Base-by-base conservation (phyloP, 1,140 invertebrate species). In the Stenopsyche tienmushanensis region DNA sequence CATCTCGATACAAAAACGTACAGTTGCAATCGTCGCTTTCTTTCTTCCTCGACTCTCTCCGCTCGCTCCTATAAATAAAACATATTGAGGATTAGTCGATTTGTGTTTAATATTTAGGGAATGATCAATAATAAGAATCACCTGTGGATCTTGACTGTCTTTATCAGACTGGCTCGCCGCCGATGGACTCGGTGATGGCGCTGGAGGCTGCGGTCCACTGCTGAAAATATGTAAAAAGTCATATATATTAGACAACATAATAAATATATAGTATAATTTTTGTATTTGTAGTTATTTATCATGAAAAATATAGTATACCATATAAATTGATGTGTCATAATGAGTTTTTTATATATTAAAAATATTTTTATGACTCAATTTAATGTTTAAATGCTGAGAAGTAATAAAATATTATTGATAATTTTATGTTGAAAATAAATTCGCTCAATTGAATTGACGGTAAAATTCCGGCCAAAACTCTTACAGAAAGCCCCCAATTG, bases 1-100 rank as follows among this genome's bases (percentile, higher is more conserved):
- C 97, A 98, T 77, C 97, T 85, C 69, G 96, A 96, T 71, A 99
- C 93, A 80, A 99, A 99, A 59, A 99, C 97, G 79, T 99, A 99
- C 20, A 99, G 80, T 77, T 99, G 97, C 42, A 99, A 88, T 54
- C 92, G 86, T 47, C 88, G 85, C 79, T 97, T 97, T 58, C 94
- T 85, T 73, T 97, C 93, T 75, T 96, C 93, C 80, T 97, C 94
- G 73, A 96, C 90, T 34, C 92, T 85, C 76, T 96, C 93, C 71
- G 90, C 89, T 73, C 88, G 89, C 64, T 92, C 92, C 88, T 92
- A 71, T 24, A 62, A 52, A 26, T 10, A 62, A 52, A 26, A 63
- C 18, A 53, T 15, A 41, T 39, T 39, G 29, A 7, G 13, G 29
- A 34, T 34, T n/a, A 58, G 3, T 13, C 29, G 15, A 34, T 41